These are phyloP conservation scores for Crocallis elinguaria DNA, from an alignment of 2,888 invertebrate genomes.

Conservation along the genomic window DNA sequence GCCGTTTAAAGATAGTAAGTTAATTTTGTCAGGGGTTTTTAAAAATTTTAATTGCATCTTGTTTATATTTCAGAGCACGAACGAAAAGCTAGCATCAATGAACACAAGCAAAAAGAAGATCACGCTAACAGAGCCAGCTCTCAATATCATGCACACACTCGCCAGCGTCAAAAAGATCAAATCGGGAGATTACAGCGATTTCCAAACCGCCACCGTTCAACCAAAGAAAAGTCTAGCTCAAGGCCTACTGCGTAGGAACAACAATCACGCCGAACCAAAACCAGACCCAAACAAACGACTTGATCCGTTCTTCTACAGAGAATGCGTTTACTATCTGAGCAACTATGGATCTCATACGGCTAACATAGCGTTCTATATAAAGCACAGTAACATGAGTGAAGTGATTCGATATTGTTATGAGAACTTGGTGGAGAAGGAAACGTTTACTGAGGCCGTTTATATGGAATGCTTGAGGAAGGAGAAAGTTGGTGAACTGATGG, in stretches of 20 bases:
- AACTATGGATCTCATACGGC: slow-evolving; percentile 91
- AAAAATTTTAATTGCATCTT: neutral
- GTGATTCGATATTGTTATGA: slow-evolving; percentile 89
- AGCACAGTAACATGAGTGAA: slow-evolving; percentile 88
- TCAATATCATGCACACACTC: slow-evolving; percentile 85
- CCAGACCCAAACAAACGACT: slow-evolving; percentile 67
- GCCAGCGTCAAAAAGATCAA: slow-evolving; percentile 84
- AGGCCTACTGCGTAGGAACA: slow-evolving; percentile 71
- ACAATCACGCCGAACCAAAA: slow-evolving; percentile 66
- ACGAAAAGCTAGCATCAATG: slow-evolving; percentile 71
- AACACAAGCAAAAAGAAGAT: slow-evolving; percentile 77
- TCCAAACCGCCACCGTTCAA: slow-evolving; percentile 67
- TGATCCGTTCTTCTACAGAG: slow-evolving; percentile 87
- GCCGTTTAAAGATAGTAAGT: too few species aligned
- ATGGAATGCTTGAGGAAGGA: slow-evolving; percentile 88
- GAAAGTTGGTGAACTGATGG: slow-evolving; percentile 84
- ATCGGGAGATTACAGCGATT: slow-evolving; percentile 83
- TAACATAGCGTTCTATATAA: slow-evolving; percentile 90
- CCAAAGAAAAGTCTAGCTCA: slow-evolving; percentile 75
- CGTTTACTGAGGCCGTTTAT: slow-evolving; percentile 90
- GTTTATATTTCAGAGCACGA: slow-evolving; percentile 62
- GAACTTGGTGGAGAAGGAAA: slow-evolving; percentile 87
- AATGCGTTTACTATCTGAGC: slow-evolving; percentile 92
- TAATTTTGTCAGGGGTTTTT: too few species aligned
- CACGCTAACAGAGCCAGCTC: slow-evolving; percentile 82